Evolutionary conservation across 2,113 vertebrate genomes (phyloP).

Genomic region (Maccullochella peelii): DNA sequence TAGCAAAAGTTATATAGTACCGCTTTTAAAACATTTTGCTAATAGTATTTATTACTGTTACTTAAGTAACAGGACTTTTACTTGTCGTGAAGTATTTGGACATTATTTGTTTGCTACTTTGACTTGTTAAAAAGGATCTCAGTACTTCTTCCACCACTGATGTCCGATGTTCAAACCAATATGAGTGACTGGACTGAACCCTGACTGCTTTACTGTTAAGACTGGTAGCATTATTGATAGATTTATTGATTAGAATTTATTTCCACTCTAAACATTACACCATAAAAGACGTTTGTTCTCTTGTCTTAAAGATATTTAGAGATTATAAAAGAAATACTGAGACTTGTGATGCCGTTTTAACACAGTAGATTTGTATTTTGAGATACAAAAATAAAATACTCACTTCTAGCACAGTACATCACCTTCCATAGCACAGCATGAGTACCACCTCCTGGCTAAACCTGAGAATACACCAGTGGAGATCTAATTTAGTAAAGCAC

Average conservation of each 20-base stretch:
- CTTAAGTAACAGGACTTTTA: too few relatives aligned
- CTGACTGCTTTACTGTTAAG: background rate
- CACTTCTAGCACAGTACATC: background rate
- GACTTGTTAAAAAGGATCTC: too few relatives aligned
- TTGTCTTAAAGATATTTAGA: background rate
- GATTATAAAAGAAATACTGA: background rate
- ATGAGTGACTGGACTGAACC: background rate
- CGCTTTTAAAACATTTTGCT: too few relatives aligned
- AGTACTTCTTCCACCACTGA: too few relatives aligned
- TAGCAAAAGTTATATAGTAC: too few relatives aligned
- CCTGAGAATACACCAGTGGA: background rate
- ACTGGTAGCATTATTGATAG: background rate
- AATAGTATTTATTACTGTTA: too few relatives aligned
- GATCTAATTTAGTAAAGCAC: background rate
- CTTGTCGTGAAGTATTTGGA: too few relatives aligned
- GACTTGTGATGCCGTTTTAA: background rate
- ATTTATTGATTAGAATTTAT: background rate
- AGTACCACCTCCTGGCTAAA: conserved; percentile 59
- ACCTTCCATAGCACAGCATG: background rate
- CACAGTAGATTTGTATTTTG: background rate
- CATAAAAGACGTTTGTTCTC: background rate
- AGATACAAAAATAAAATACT: background rate
- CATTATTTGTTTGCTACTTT: too few relatives aligned
- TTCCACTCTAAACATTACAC: background rate
- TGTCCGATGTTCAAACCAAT: background rate